Base-by-base conservation (phyloP, 2,888 invertebrate genomes). In the Thera britannica region DNA sequence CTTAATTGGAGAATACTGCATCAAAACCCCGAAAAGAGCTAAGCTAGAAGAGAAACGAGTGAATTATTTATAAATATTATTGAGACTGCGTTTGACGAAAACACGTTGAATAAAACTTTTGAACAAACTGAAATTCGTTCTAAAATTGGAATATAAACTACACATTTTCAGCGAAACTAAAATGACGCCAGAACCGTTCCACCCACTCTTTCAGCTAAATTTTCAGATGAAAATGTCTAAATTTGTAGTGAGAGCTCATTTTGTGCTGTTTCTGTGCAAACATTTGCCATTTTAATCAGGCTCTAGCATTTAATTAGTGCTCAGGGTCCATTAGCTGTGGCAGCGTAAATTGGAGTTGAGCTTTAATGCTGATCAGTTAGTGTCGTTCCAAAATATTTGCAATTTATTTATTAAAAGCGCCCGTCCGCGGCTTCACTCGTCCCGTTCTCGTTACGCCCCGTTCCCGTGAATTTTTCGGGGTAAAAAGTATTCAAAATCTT, bases 231-330 rank as follows among this genome's bases (percentile, higher is more conserved):
- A 46, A 46, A 52, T 52, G 34, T 52, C 52, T 52, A 52, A 52
- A 52, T 52, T 34, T 52, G 34, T 52, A 52, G 8, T 9, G n/a
- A 12, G 7, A 12, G 36, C 23, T 12, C 23, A 49, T 49, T 38
- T 62, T 51, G 56, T 61, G 57, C 44, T 58, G 8, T 59, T 56
- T 54, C 52, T 11, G 55, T 46, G 46, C 38, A 63, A 60, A 46
- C 58, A 56, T 59, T 68, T 35, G 52, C 60, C 52, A 54, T 54
- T 68, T 60, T 60, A 58, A 58, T 62, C 67, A 55, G 41, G 35
- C 44, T 67, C 36, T 49, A 12, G 38, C 52, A 41, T 67, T 55
- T 56, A 57, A 68, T 68, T 58, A 60, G 52, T 48, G 56, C 35
- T 60, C 54, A 5, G 6, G 11, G 48, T 51, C 49, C 65, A 65